These are phyloP conservation scores for Crossaster papposus DNA, from an alignment of 53 echinoderm and acorn worm species.

Conservation along the genomic window DNA sequence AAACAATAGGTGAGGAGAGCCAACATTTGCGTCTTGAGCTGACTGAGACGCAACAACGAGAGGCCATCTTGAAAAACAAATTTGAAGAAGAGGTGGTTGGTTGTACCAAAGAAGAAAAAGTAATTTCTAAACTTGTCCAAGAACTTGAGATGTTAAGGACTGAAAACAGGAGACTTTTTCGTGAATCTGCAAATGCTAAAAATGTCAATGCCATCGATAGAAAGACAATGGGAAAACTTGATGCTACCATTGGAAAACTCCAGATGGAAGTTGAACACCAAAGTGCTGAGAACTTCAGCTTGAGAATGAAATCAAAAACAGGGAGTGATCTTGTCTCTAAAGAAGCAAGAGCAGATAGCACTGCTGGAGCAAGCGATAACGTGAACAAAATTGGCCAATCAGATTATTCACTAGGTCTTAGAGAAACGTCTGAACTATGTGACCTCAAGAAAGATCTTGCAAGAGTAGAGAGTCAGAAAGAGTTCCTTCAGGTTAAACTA, in stretches of 20 bases:
- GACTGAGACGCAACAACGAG: conserved; percentile 76
- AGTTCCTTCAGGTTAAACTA: conserved; percentile 58
- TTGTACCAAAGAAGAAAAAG: conserved; percentile 76
- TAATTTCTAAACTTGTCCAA: conserved; percentile 84
- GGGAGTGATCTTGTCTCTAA: conserved; percentile 55
- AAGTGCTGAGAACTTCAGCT: conserved; percentile 76
- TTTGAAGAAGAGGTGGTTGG: conserved; percentile 57
- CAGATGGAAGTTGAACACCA: conserved; percentile 76
- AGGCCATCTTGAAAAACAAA: conserved; percentile 60
- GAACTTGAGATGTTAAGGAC: conserved; percentile 92
- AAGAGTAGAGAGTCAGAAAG: conserved; percentile 34
- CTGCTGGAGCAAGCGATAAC: neutral
- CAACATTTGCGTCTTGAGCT: conserved; percentile 80
- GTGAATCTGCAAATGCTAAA: conserved; percentile 77
- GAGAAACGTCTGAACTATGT: conserved; percentile 2
- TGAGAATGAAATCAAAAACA: conserved; percentile 36
- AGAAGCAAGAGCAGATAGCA: conserved; percentile 32
- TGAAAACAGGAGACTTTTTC: conserved; percentile 84
- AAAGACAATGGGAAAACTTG: conserved; percentile 67
- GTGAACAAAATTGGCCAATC: neutral
- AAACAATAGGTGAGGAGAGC: conserved; percentile 83
- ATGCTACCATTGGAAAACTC: conserved; percentile 58
- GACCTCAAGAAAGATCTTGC: conserved; percentile 46
- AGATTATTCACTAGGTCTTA: neutral
- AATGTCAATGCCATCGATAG: conserved; percentile 66